Evolutionary conservation across 1,140 invertebrate species (phyloP), one percentile per base, ranked within the genome.

Genomic region (Mycetomoellerius zeteki): DNA sequence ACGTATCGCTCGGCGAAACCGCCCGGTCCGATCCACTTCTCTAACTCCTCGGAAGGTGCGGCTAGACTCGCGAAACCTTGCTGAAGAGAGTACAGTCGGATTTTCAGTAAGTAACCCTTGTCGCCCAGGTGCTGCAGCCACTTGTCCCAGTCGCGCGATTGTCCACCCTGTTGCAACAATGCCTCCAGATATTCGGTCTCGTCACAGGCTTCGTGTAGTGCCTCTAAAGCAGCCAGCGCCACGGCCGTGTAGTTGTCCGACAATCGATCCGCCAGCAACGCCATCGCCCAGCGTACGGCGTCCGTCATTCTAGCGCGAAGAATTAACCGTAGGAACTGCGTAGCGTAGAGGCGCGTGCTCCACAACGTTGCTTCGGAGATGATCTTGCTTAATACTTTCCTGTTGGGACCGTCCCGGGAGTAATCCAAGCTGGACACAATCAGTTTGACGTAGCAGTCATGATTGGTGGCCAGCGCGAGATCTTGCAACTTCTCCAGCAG

Each of bases 191-290:
- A 98, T 91, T 98, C 97, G 77, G 97, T 96, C 81, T 98, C 97
- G 95, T 98, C 98, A 93, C 98, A 98, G 27, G 98, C 98, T 96
- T 99, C 99, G 92, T 99, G 98, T n/a, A 99, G 95, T 65, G 98
- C 97, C 82, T 97, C 96, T 19, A 99, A 93, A 3, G 99, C 98
- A 16, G 97, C 96, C 52, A 97, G 95, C 0, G 97, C 97, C 7
- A 99, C 97, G 24, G 96, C 96, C 85, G 97, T 97, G 60, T 97
- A 98, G 69, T 96, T 96, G 92, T 99, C 99, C 80, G 97, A 96
- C 2, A 99, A 95, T 95, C 98, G 98, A 69, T 96, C 97, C 16
- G 98, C 97, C 16, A 99, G 95, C 69, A 98, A 94, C 65, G 97
- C 96, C 67, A 99, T 96, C 1, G 98, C 97, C 98, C 99, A 99